Evolutionary conservation across 2,888 invertebrate species (phyloP).

Genomic region (Polydrusus cervinus): DNA sequence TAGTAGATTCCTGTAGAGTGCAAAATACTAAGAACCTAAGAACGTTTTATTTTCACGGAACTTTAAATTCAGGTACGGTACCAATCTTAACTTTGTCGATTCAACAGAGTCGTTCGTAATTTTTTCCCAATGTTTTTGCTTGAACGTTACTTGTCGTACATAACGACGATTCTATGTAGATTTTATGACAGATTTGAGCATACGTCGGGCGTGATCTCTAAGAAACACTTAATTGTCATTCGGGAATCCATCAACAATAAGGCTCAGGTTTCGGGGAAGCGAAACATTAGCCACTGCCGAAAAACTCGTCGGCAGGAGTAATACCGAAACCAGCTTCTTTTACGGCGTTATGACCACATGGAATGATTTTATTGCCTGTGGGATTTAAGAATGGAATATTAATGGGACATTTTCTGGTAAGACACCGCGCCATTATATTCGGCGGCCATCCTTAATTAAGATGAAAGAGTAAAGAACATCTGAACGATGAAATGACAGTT

Average conservation of each 20-base stretch:
- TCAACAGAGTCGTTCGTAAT: conserved; percentile 36
- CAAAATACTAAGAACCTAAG: neutral
- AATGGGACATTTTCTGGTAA: conserved; percentile 52
- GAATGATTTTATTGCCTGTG: conserved; percentile 49
- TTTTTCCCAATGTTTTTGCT: conserved; percentile 1
- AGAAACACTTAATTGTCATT: conserved; percentile 67
- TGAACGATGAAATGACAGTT: conserved; percentile 45
- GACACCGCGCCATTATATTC: conserved; percentile 46
- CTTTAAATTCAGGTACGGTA: conserved; percentile 34
- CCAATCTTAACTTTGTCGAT: conserved; percentile 38
- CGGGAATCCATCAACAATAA: conserved; percentile 58
- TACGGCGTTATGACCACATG: conserved; percentile 47
- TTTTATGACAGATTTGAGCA: conserved; percentile 51
- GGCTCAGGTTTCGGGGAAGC: conserved; percentile 47
- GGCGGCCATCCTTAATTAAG: conserved; percentile 52
- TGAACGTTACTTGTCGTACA: conserved; percentile 35
- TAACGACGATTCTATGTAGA: conserved; percentile 54
- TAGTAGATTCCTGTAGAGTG: too few species aligned
- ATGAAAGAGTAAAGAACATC: conserved; percentile 42
- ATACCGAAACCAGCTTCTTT: conserved; percentile 45
- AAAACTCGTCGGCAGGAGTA: conserved; percentile 44
- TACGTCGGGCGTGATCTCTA: conserved; percentile 61
- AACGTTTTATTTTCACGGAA: neutral
- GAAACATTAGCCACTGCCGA: conserved; percentile 50
- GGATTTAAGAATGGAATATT: conserved; percentile 51